phyloP scores from a whole-genome alignment of 2,113 vertebrate species.

The Melanerpes aurifrons region DNA sequence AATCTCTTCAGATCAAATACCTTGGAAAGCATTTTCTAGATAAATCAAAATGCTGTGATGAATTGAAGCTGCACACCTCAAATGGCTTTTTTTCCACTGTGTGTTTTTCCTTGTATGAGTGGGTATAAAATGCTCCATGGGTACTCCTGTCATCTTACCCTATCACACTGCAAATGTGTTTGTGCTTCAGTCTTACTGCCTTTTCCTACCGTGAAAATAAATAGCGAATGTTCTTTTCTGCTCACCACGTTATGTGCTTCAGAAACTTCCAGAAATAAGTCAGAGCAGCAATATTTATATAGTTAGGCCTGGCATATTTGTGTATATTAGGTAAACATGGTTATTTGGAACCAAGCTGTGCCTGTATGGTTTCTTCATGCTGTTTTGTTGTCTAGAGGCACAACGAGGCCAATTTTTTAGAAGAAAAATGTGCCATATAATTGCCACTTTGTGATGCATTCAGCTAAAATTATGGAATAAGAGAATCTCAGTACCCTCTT shows the following conservation, averaged over 20 bases:
- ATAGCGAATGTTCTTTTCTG: constrained; percentile 34
- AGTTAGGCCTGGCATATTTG: constrained; percentile 68
- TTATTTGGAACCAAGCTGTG: constrained; percentile 70
- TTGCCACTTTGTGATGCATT: constrained; percentile 65
- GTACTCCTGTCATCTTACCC: constrained; percentile 28
- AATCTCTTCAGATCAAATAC: constrained; percentile 21
- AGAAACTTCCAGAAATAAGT: constrained; percentile 70
- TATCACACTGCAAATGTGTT: constrained; percentile 27
- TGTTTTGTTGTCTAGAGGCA: constrained; percentile 71
- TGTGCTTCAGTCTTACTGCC: constrained; percentile 36
- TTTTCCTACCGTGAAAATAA: constrained; percentile 42
- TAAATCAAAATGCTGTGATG: neutral
- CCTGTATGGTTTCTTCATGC: constrained; percentile 62
- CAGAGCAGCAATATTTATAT: constrained; percentile 54
- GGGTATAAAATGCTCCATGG: constrained; percentile 36
- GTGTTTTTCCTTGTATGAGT: constrained; percentile 47
- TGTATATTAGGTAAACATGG: constrained; percentile 72
- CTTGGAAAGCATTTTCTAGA: neutral
- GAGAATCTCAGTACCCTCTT: constrained; percentile 8
- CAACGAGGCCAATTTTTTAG: constrained; percentile 65
- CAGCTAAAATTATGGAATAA: constrained; percentile 63
- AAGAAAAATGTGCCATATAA: constrained; percentile 70
- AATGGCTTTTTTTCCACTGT: constrained; percentile 33
- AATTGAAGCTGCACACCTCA: neutral
- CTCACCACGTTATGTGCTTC: neutral